Conservation (phyloP, 2,797 vertebrate species). For the Schizopygopsis pylzovi region DNA sequence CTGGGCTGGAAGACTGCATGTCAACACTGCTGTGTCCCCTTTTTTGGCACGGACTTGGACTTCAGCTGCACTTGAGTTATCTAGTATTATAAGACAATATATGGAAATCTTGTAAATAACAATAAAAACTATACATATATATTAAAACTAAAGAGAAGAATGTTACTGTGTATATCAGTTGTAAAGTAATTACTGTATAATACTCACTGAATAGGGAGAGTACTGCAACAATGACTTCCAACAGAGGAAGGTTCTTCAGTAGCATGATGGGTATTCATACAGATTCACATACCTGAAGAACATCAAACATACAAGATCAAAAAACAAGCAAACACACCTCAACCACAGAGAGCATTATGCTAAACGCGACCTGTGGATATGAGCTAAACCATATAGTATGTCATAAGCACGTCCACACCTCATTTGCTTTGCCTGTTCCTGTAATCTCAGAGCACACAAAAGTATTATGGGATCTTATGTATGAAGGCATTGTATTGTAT, state of each 20-base stretch:
- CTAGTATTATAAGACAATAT: constrained; percentile 11
- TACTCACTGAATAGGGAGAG: constrained; percentile 75
- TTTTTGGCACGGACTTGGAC: constrained; percentile 78
- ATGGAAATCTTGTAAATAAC: not conserved
- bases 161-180: not conserved
- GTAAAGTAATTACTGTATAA: constrained; percentile 12
- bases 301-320: constrained; percentile 64
- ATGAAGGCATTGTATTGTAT: not conserved
- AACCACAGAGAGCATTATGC: constrained; percentile 5
- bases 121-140: not conserved
- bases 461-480: not conserved
- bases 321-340: constrained; percentile 2
- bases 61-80: constrained; percentile 46
- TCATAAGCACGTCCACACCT: constrained; percentile 16
- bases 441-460: constrained; percentile 21
- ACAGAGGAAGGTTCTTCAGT: constrained; percentile 63
- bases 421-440: not conserved
- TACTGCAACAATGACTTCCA: constrained; percentile 62
- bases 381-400: not conserved
- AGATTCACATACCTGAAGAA: constrained; percentile 72
- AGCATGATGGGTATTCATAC: constrained; percentile 77
- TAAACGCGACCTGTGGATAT: not conserved
- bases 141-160: not conserved
- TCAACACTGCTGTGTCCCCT: constrained; percentile 81
- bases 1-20: constrained; percentile 75